These are phyloP conservation scores for Sphinx pinastri DNA, from an alignment of 2,888 invertebrate species.

Conservation along the genomic window DNA sequence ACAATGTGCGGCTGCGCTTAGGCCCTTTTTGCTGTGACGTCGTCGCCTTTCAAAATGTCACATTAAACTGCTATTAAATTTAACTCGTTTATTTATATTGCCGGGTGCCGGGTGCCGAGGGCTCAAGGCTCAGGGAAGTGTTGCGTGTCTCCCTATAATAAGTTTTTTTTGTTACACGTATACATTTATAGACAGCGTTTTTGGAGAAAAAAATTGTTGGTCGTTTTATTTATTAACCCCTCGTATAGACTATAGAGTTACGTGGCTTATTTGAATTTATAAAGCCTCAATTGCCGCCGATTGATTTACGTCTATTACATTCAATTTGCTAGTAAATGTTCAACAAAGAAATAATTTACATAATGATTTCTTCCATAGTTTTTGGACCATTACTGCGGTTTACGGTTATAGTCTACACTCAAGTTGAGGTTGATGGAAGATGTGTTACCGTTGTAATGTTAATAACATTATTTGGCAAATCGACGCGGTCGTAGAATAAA, in stretches of 20 bases:
- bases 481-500: too few relatives aligned
- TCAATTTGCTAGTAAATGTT: background rate
- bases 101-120: constrained; percentile 14
- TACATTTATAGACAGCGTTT: constrained; percentile 13
- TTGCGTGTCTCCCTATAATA: constrained; percentile 36
- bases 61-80: constrained; percentile 60
- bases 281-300: too few relatives aligned
- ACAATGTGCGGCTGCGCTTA: constrained; percentile 57
- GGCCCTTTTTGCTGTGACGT: constrained; percentile 51
- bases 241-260: background rate
- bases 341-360: background rate
- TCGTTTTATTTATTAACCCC: constrained; percentile 5
- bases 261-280: background rate
- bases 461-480: too few relatives aligned
- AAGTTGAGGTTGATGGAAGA: too few relatives aligned
- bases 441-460: too few relatives aligned
- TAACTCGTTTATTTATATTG: constrained; percentile 47
- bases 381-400: too few relatives aligned
- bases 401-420: too few relatives aligned
- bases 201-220: background rate
- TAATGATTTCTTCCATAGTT: too few relatives aligned
- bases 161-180: constrained; percentile 18
- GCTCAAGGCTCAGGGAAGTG: constrained; percentile 17
- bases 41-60: constrained; percentile 63
- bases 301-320: background rate